Base-by-base conservation (phyloP, 2,888 invertebrate genomes). In the Deroplatys truncata region DNA sequence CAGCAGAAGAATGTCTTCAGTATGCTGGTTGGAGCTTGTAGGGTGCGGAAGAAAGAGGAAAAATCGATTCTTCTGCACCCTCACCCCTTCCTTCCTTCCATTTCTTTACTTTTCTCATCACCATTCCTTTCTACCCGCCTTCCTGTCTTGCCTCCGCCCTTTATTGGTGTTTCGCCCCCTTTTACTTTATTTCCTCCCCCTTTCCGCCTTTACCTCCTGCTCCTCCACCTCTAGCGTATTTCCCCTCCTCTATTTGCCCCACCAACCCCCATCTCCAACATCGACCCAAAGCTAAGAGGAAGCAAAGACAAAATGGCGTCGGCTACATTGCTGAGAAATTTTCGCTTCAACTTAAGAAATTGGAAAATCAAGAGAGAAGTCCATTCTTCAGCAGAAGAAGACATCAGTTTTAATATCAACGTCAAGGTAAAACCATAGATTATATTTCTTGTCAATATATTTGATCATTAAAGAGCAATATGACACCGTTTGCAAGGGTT, bases 281-380 rank as follows among this genome's bases (percentile, higher is more conserved):
- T 87, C 87, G 87, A 87, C 87, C 87, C 35, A 72, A 83, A 86
- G n/a, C 87, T 87, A 87, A 87, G 87, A 83, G 87, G 10, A 28
- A 31, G 82, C 87, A 83, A 87, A 87, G 87, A 87, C 87, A 87
- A 87, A 87, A 87, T 87, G 87, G 87, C 87, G 87, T 82, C 87
- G 2, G 83, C 83, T 29, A 83, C 87, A 35, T 28, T n/a, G 87
- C 83, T 29, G 82, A 87, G 56, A 87, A 87, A 83, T 87, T 87
- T 82, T 87, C 35, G n/a, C 35, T 35, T 43, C 8, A 87, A 82
- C n/a, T 35, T 29, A 82, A 87, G 82, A 87, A 85, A 85, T 28
- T 85, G 43, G 49, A 85, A 49, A 49, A 85, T 49, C 56, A 28
- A 10, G 49, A 85, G 49, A 56, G 43, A 28, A 49, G 43, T 20